phyloP scores from a whole-genome alignment of 1,140 invertebrate species.

The Conus betulinus region DNA sequence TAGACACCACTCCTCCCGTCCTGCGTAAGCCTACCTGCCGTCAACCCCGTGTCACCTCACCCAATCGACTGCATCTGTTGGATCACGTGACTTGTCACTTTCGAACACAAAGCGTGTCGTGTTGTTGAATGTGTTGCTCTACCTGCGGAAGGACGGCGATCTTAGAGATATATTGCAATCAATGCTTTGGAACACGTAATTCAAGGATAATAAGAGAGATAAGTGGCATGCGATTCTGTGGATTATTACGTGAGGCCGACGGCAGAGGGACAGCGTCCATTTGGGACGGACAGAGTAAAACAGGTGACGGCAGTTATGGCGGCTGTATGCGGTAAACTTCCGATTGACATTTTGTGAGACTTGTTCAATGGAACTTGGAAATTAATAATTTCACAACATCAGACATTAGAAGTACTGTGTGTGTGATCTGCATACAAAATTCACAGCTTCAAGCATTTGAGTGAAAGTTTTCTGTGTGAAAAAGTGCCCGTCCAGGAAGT shows the following conservation, averaged over 20 bases:
- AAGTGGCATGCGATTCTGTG: neutral
- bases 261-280: neutral
- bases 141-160: neutral
- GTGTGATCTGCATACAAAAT: neutral
- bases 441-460: no score
- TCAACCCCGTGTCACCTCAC: neutral
- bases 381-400: neutral
- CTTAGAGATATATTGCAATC: no score
- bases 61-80: neutral
- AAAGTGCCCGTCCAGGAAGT: neutral
- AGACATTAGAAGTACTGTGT: neutral
- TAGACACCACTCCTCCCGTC: neutral
- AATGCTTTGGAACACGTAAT: neutral
- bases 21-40: neutral
- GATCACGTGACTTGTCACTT: neutral
- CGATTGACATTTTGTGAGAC: neutral
- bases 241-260: neutral
- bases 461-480: neutral
- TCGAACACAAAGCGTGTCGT: slow-evolving; percentile 1
- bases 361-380: neutral
- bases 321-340: neutral
- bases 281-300: neutral
- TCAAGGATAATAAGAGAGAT: neutral
- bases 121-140: neutral
- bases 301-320: neutral